Evolutionary conservation across 2,888 invertebrate genomes (phyloP).

Genomic region (Spatulosminthurus flaviceps): DNA sequence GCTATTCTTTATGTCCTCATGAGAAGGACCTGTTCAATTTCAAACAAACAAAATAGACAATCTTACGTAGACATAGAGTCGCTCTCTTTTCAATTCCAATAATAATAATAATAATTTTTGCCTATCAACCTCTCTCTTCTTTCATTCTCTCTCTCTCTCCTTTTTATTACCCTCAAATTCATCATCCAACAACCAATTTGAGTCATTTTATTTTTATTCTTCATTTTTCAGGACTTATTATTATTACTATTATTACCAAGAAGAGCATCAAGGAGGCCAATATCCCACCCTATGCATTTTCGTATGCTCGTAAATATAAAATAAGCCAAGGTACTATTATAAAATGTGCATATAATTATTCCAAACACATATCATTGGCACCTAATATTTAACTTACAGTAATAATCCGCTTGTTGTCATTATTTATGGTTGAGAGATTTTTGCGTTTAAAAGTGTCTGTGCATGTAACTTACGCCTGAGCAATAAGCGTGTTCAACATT

Average conservation of each 20-base stretch:
- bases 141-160: slow-evolving; percentile 26
- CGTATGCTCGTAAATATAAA: neutral
- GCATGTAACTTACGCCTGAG: slow-evolving; percentile 2
- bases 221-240: slow-evolving; percentile 21
- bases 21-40: slow-evolving; percentile 39
- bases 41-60: slow-evolving; percentile 47
- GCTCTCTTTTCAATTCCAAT: slow-evolving; percentile 10
- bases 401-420: slow-evolving; percentile 20
- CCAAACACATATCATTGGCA: neutral
- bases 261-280: neutral
- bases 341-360: neutral
- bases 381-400: neutral
- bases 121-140: slow-evolving; percentile 17
- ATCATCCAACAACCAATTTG: neutral
- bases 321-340: too few relatives aligned
- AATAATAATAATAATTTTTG: slow-evolving; percentile 8
- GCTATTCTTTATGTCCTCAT: slow-evolving; percentile 43
- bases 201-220: slow-evolving; percentile 37
- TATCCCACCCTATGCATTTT: neutral
- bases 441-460: too few relatives aligned
- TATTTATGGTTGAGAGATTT: slow-evolving; percentile 32
- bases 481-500: slow-evolving; percentile 26
- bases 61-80: slow-evolving; percentile 15
- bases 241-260: neutral
- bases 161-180: slow-evolving; percentile 18